A percentile compares a stretch with the other conserved stretches of the same genome.
These are phyloP conservation scores for Ciona savignyi DNA, from an alignment of 23 tunicate genomes.

Conservation along the genomic window DNA sequence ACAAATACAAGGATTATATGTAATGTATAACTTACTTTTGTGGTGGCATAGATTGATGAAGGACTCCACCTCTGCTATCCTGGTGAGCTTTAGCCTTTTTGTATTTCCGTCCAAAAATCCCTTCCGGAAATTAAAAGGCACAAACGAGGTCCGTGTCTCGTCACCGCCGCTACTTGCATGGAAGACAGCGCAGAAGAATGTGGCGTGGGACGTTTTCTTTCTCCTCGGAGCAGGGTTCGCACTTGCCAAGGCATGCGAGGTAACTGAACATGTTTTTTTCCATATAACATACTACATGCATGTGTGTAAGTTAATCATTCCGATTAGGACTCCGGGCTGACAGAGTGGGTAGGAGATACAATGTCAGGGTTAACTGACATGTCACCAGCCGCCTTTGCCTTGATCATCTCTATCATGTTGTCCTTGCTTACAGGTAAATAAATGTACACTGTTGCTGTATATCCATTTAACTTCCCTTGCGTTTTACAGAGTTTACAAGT, in stretches of 20 bases:
- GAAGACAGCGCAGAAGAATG: slow-evolving; percentile 44
- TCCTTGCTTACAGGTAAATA: slow-evolving; percentile 51
- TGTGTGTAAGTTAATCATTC: neutral
- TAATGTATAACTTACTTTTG: no score
- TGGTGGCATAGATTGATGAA: slow-evolving; percentile 61
- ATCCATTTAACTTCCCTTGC: neutral
- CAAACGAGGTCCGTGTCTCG: slow-evolving; percentile 9
- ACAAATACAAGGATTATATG: no score
- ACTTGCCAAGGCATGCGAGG: slow-evolving; percentile 63
- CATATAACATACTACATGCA: neutral
- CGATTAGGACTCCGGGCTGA: slow-evolving; percentile 36
- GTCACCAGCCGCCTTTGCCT: slow-evolving; percentile 21
- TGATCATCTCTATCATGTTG: slow-evolving; percentile 25
- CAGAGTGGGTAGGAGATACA: slow-evolving; percentile 48
- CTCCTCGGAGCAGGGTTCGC: slow-evolving; percentile 84
- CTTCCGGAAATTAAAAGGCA: slow-evolving; percentile 9
- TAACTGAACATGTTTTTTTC: no score
- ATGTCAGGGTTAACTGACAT: slow-evolving; percentile 23
- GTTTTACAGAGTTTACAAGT: slow-evolving; percentile 50
- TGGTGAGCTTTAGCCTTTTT: slow-evolving; percentile 62
- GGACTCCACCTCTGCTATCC: slow-evolving; percentile 66
- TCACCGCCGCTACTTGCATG: slow-evolving; percentile 61
- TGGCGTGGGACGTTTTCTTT: slow-evolving; percentile 74
- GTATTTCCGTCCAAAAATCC: slow-evolving; percentile 61
- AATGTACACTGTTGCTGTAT: neutral